phyloP scores from a whole-genome alignment of 2,113 vertebrate species.

The Xenopus tropicalis region UCB_Xtro_10.0 CM004450.2:35467501-35468000 shows the following conservation, averaged over 20 bases:
- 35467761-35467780: slow-evolving; percentile 89
- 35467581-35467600: too few relatives aligned
- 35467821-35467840: slow-evolving; percentile 46
- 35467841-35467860: background rate
- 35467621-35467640: too few relatives aligned
- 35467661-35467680: too few relatives aligned
- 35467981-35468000: background rate
- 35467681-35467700: slow-evolving; percentile 78
- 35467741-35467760: slow-evolving; percentile 95
- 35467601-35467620: too few relatives aligned
- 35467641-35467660: too few relatives aligned
- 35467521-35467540: too few relatives aligned
- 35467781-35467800: slow-evolving; percentile 91
- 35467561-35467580: too few relatives aligned
- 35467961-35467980: slow-evolving; percentile 22
- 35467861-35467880: slow-evolving; percentile 49
- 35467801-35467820: slow-evolving; percentile 55
- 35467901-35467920: slow-evolving; percentile 34
- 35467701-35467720: slow-evolving; percentile 99
- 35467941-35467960: slow-evolving; percentile 29
- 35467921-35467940: slow-evolving; percentile 47
- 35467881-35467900: slow-evolving; percentile 45
- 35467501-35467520: too few relatives aligned
- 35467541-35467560: too few relatives aligned
- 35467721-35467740: slow-evolving; percentile 94